These are phyloP conservation scores for Zapornia atra DNA, from an alignment of 2,113 vertebrate species.

Conservation along the genomic window DNA sequence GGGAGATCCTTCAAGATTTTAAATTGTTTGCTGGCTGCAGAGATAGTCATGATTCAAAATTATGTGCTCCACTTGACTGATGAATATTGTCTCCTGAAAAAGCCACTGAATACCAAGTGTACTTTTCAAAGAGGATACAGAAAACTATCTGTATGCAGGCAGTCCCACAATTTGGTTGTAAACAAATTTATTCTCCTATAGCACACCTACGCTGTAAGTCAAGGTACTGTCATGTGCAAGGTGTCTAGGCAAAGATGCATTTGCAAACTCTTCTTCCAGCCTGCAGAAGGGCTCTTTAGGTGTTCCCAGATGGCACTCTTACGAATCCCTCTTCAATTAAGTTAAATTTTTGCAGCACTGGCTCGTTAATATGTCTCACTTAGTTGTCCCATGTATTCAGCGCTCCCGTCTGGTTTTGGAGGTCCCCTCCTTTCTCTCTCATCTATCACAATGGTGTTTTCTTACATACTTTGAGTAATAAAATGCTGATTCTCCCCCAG, in stretches of 20 bases:
- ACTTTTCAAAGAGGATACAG: conserved; percentile 30
- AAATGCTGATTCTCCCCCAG: not conserved
- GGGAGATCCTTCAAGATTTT: not conserved
- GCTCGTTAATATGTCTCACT: not conserved
- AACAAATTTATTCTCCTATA: conserved; percentile 18
- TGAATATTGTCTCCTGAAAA: conserved; percentile 42
- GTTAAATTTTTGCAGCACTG: not conserved
- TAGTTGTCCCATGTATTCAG: not conserved
- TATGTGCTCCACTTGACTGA: not conserved
- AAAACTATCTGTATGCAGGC: conserved; percentile 21
- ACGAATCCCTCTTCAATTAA: conserved; percentile 32
- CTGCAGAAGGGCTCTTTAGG: conserved; percentile 35
- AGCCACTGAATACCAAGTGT: conserved; percentile 16
- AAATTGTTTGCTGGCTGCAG: not conserved
- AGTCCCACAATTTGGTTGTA: conserved; percentile 20
- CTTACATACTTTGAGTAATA: not conserved
- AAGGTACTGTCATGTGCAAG: not conserved
- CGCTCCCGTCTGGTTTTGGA: not conserved
- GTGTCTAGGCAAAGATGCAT: not conserved
- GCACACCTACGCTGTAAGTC: not conserved
- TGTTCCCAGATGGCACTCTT: conserved; percentile 33
- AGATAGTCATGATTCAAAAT: not conserved
- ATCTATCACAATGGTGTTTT: not conserved
- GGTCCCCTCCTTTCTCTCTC: not conserved
- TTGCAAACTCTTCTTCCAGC: conserved; percentile 4